phyloP scores from a whole-genome alignment of 1,140 invertebrate genomes.

The Planococcus citri region DNA sequence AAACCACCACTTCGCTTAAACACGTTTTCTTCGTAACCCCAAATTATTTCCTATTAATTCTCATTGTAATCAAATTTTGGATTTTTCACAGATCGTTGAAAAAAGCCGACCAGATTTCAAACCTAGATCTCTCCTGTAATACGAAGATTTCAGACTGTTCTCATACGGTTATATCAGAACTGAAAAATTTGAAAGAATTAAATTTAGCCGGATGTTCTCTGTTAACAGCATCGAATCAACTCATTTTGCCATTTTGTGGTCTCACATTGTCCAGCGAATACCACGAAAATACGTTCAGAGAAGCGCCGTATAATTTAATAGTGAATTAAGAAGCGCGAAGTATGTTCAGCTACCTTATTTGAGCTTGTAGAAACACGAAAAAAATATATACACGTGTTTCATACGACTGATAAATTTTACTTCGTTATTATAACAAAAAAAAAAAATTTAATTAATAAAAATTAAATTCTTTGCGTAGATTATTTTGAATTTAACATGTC shows the following conservation, averaged over 20 bases:
- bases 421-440: no score
- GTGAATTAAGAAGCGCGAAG: neutral
- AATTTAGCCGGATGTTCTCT: neutral
- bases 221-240: neutral
- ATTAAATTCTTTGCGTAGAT: no score
- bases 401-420: no score
- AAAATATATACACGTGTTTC: no score
- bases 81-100: neutral
- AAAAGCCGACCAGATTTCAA: neutral
- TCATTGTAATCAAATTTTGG: no score
- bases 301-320: neutral
- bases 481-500: no score
- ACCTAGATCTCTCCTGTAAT: neutral
- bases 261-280: neutral
- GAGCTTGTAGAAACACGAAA: no score
- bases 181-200: constrained; percentile 6
- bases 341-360: no score
- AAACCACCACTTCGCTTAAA: no score
- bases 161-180: neutral
- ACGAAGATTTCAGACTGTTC: neutral
- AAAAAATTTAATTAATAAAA: no score
- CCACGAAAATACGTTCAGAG: neutral
- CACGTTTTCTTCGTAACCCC: no score
- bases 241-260: neutral
- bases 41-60: no score